A percentile compares a stretch with the other conserved stretches of the same genome.
Conservation (phyloP, 2,113 vertebrate genomes). For the Pseudonaja textilis region DNA sequence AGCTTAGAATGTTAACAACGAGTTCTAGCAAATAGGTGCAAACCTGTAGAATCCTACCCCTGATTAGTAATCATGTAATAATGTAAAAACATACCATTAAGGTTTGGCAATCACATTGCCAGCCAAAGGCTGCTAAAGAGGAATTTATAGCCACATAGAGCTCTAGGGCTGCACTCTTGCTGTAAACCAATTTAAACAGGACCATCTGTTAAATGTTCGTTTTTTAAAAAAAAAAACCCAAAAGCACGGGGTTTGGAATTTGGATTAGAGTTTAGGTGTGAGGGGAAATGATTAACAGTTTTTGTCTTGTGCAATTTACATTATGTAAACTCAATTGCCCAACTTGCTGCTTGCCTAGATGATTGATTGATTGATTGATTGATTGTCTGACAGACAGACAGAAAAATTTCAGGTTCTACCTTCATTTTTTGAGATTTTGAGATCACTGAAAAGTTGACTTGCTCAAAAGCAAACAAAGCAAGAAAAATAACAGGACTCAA, state of each 20-base stretch:
- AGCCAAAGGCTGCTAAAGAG: not conserved
- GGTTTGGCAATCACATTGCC: not conserved
- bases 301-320: not conserved
- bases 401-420: not conserved
- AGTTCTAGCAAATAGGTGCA: no score
- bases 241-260: not conserved
- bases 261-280: not conserved
- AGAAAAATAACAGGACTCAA: not conserved
- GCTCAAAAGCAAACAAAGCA: not conserved
- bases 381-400: not conserved
- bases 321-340: not conserved
- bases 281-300: not conserved
- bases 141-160: not conserved
- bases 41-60: no score
- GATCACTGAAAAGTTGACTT: not conserved
- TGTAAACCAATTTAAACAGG: not conserved
- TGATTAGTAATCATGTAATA: not conserved
- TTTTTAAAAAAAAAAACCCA: no score
- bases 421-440: no score
- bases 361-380: not conserved
- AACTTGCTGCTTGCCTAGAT: not conserved
- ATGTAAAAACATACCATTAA: not conserved
- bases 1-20: no score
- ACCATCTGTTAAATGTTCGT: not conserved
- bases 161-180: not conserved